phyloP scores from a whole-genome alignment of 2,797 vertebrate species.

The Eutrigla gurnardus region DNA sequence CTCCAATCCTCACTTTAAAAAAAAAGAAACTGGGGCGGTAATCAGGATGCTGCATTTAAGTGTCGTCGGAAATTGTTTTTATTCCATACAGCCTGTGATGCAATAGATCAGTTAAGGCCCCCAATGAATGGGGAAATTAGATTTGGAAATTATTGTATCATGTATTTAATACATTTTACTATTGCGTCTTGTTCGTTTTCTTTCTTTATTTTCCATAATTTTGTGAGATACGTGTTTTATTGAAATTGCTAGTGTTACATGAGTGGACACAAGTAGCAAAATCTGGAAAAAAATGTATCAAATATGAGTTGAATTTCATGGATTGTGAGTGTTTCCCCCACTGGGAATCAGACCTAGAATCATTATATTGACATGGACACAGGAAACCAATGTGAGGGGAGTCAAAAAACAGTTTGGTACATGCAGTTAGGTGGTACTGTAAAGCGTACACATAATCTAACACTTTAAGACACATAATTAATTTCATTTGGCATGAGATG shows the following conservation, averaged over 20 bases:
- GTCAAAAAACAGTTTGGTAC: not conserved
- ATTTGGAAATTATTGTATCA: not conserved
- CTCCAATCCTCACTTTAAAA: conserved; percentile 73
- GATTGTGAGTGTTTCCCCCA: not conserved
- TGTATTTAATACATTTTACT: not conserved
- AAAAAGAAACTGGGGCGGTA: conserved; percentile 19
- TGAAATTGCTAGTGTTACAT: not conserved
- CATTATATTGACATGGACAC: not conserved
- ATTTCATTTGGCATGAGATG: not conserved
- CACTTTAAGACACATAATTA: not conserved
- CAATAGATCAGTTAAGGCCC: not conserved
- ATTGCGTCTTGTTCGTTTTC: not conserved
- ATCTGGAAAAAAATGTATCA: not conserved
- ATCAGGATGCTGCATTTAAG: conserved; percentile 51
- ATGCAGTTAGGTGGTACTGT: not conserved
- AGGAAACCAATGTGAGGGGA: conserved; percentile 1
- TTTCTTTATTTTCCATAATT: not conserved
- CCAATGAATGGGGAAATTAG: not conserved
- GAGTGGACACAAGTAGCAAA: not conserved
- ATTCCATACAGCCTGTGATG: not conserved
- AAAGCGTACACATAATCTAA: not conserved
- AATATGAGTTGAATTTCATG: not conserved
- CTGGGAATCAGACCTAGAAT: not conserved
- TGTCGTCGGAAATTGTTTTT: conserved; percentile 9
- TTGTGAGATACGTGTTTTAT: not conserved